Base-by-base conservation (phyloP, 1,140 invertebrate genomes). In the Ooceraea biroi region DNA sequence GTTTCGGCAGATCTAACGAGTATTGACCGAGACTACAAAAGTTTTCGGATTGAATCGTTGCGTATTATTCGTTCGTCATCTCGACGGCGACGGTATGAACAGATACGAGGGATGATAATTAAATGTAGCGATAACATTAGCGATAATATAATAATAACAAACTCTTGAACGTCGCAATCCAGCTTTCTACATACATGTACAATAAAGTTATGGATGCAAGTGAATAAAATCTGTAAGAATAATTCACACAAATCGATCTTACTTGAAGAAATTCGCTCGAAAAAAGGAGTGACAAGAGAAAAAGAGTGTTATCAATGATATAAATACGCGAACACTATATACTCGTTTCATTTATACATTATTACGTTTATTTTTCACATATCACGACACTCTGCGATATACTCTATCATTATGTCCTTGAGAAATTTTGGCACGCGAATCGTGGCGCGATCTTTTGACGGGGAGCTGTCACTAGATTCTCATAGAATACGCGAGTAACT, bases 1-100 rank as follows among this genome's bases (percentile, higher is more conserved):
- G 58, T 82, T 68, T 66, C 41, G 65, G 69, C 50, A 84, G 77
- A 90, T 88, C 85, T 85, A 88, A 86, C 82, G 84, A 86, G 69
- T 89, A 90, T 90, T 89, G 27, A 84, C 72, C 55, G 60, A 74
- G 44, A 50, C 74, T 90, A 90, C 52, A 71, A 77, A 86, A 86
- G 65, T 90, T 80, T 82, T 11, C 12, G 52, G 8, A 41, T 85
- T 85, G 85, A 63, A 80, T 80, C 55, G 73, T 86, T 78, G 69
- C 44, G 66, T 69, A 84, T 36, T 36, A 36, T 66, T 73, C 41
- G 44, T 77, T 61, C 36, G 65, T 65, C 57, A 69, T 22, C 22
- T 44, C 71, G 41, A 41, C 44, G 57, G 58, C 71, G 41, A 41
- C 44, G 57, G 58, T n/a, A 71, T 65, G 55, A 85, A 50, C 82